Base-by-base conservation (phyloP, 2,888 invertebrate species). In the Cosmopolites sordidus region DNA sequence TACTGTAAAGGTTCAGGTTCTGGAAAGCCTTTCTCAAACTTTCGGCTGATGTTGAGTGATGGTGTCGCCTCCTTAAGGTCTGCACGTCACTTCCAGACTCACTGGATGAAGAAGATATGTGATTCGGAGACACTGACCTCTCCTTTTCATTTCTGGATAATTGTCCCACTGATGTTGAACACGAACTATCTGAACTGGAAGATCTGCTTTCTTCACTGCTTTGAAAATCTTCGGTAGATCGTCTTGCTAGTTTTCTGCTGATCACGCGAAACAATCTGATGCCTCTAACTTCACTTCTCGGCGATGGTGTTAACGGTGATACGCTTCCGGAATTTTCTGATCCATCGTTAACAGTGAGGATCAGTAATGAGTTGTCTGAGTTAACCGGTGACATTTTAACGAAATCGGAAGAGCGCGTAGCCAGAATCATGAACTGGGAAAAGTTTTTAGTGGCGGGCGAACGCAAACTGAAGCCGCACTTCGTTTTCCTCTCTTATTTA, bases 11-110 rank as follows among this genome's bases (percentile, higher is more conserved):
- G 62, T 78, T 83, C 43, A 89, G 74, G 63, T 79, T 84, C 69
- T 87, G 83, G 68, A 89, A 86, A 41, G 86, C 84, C 55, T 82
- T 82, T n/a, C 85, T 78, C 50, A 88, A 75, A 38, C 85, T 86
- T 22, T 84, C 83, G 54, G 78, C 73, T 58, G 80, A 75, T 58
- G 77, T 64, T 1, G 76, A 76, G 54, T 78, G 71, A 51, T 71
- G 70, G 48, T 73, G 72, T 47, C 75, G 63, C 56, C 75, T 72
- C 15, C 64, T 59, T 1, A 61, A 58, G 1, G 75, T 73, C 16
- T 64, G 62, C 1, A 62, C 79, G 14, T 81, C 80, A 56, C 79
- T 77, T 44, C 81, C 83, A 16, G 83, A 80, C 56, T 84, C 84
- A 67, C 84, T 84, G 18, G 75, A 75, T 56, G 78, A 77, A 51